Evolutionary conservation across 1,140 invertebrate species (phyloP).

Genomic region (Cydia amplana): DNA sequence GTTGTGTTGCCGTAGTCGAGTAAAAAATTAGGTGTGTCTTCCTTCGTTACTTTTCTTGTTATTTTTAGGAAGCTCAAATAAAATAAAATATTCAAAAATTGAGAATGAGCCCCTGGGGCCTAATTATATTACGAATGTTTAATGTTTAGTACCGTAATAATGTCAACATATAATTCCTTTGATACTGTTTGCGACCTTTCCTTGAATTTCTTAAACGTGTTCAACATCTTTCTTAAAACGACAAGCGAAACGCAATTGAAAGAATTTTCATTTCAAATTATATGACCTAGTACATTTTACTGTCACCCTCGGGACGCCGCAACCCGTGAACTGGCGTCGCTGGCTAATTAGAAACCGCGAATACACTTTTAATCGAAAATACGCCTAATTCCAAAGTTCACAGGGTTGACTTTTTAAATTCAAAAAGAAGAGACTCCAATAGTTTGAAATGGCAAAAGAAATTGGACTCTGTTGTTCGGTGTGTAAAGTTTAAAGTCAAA

Average conservation of each 20-base stretch:
- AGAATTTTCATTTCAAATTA: slow-evolving; percentile 20
- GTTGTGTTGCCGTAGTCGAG: too few relatives aligned
- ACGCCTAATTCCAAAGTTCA: background rate
- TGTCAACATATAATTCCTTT: too few relatives aligned
- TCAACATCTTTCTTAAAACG: background rate
- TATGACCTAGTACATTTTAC: slow-evolving; percentile 19
- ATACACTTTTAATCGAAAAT: background rate
- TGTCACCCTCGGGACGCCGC: slow-evolving; percentile 8
- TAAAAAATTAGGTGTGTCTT: too few relatives aligned
- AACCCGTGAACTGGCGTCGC: background rate
- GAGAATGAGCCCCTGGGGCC: too few relatives aligned
- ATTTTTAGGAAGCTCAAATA: too few relatives aligned
- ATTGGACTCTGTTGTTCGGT: background rate
- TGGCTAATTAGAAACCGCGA: slow-evolving; percentile 20
- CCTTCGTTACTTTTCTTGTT: too few relatives aligned
- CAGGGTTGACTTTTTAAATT: background rate
- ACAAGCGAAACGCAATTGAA: slow-evolving; percentile 7
- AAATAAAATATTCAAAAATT: too few relatives aligned
- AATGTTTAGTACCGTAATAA: too few relatives aligned
- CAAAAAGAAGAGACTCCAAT: background rate
- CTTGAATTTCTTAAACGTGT: background rate
- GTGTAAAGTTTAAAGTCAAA: background rate
- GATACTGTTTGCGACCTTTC: too few relatives aligned
- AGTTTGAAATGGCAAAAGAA: background rate
- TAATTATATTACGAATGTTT: too few relatives aligned